Evolutionary conservation across 2,888 invertebrate genomes (phyloP).

Genomic region (Epistrophe eligans): DNA sequence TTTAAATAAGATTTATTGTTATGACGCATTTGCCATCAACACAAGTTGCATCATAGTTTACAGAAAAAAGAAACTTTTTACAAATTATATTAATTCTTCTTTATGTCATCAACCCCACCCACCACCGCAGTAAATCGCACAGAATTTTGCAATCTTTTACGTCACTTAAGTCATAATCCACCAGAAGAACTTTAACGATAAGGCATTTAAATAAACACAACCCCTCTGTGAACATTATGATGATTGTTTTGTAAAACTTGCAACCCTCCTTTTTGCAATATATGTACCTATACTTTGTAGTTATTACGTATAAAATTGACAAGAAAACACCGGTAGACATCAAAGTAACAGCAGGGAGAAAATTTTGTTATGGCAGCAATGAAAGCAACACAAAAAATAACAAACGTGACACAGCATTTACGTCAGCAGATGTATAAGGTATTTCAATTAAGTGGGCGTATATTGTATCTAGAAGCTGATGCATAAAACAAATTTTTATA

Average conservation of each 20-base stretch:
- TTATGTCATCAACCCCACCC: constrained; percentile 34
- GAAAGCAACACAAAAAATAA: background rate
- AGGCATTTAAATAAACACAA: constrained; percentile 61
- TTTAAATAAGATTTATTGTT: background rate
- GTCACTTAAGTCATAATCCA: constrained; percentile 60
- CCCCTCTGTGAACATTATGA: too few relatives aligned
- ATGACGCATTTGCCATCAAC: constrained; percentile 42
- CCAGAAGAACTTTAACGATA: constrained; percentile 40
- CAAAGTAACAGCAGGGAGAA: constrained; percentile 1
- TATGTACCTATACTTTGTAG: background rate
- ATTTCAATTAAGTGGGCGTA: constrained; percentile 54
- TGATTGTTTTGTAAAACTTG: constrained; percentile 10
- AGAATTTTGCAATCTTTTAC: constrained; percentile 66
- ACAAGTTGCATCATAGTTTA: background rate
- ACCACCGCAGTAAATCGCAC: background rate
- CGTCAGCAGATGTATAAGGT: constrained; percentile 50
- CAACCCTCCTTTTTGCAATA: constrained; percentile 12
- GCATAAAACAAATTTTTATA: background rate
- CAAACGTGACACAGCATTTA: constrained; percentile 40
- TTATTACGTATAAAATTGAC: constrained; percentile 36
- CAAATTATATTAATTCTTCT: background rate
- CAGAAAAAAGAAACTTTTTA: constrained; percentile 18
- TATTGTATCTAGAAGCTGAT: background rate
- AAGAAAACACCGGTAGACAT: constrained; percentile 8
- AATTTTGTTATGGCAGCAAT: background rate